These are phyloP conservation scores for Todiramphus saurophagus DNA, from an alignment of 2,113 vertebrate species.

Conservation along the genomic window DNA sequence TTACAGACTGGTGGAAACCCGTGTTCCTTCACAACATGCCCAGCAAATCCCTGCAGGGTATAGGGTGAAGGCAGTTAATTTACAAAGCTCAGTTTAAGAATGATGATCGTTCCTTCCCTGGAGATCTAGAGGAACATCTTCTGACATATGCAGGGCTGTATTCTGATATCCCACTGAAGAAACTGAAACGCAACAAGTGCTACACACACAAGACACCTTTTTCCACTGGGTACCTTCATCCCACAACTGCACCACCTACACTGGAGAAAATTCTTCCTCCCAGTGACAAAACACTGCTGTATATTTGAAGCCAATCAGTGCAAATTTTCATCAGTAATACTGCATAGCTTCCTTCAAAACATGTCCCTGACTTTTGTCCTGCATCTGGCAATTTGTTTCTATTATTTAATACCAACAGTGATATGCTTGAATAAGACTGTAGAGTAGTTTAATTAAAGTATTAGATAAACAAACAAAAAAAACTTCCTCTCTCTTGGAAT, in stretches of 20 bases:
- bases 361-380: neutral
- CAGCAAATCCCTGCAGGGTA: neutral
- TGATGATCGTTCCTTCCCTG: neutral
- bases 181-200: rapidly evolving
- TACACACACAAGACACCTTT: neutral
- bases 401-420: slow-evolving; percentile 35
- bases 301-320: neutral
- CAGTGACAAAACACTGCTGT: neutral
- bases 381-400: slow-evolving; percentile 25
- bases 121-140: rapidly evolving
- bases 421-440: slow-evolving; percentile 34
- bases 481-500: slow-evolving; percentile 18
- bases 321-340: neutral
- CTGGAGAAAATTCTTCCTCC: neutral
- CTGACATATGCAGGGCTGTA: neutral
- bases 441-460: slow-evolving; percentile 64
- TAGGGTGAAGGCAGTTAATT: neutral
- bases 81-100: neutral
- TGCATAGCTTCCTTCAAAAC: neutral
- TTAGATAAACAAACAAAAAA: slow-evolving; percentile 55
- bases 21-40: neutral
- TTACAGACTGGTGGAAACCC: neutral
- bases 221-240: neutral
- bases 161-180: neutral
- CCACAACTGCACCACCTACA: neutral